Evolutionary conservation across 2,113 vertebrate genomes (phyloP), one percentile per base, ranked within the genome.

Genomic region (Boulengeromyrus knoepffleri): DNA sequence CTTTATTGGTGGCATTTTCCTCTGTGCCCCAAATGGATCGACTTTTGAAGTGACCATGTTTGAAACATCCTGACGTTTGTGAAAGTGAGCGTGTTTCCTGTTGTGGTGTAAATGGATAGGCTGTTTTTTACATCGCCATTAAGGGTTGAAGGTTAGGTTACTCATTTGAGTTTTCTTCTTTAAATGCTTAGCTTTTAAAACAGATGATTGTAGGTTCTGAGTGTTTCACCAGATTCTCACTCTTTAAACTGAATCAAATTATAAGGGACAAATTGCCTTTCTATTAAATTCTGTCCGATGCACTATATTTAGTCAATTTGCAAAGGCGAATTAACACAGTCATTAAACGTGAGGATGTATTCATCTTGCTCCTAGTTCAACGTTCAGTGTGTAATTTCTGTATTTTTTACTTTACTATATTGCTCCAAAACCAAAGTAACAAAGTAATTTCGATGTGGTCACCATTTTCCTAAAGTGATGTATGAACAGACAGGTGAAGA

Each of bases 201-300:
- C 36, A 42, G 36, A 80, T 39, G 31, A 80, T 80, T 80, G 74
- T 80, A 17, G 74, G 74, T 80, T 80, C 74, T 80, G 74, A 80
- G 74, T 80, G 74, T 80, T 80, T 80, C 42, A 80, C 74, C 74
- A 80, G 74, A 80, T 80, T 42, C 74, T 80, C 74, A 80, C 36
- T 80, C 36, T 80, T 80, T 80, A 80, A 80, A 80, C 36, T 80
- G 74, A 80, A 42, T 80, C 36, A 80, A 80, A 80, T 80, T 80
- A 80, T 80, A 80, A 80, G 74, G 74, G 74, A 80, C 74, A 80
- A 80, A 80, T 80, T 80, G 74, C 42, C 39, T 80, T 80, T 80
- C 13, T 80, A 80, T 80, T 42, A 80, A 80, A 80, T 80, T 80
- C 74, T 42, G 36, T 42, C 74, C 6, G 36, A 39, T 80, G 74